These are phyloP conservation scores for Arizona elegans DNA, from an alignment of 2,113 vertebrate genomes.

Conservation along the genomic window DNA sequence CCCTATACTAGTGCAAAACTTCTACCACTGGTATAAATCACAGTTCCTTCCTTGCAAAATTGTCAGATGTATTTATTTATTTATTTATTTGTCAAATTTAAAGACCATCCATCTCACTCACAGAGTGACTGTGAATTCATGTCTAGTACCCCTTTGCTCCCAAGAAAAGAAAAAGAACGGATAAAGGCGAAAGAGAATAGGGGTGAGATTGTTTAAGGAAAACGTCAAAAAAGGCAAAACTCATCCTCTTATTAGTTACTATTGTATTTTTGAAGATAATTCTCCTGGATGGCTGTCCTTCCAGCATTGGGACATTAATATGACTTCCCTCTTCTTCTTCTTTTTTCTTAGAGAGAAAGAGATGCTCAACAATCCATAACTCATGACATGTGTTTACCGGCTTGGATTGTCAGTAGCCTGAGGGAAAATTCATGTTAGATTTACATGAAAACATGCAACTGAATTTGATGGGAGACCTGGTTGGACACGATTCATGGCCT, in stretches of 20 bases:
- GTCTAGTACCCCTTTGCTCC: background rate
- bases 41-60: background rate
- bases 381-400: constrained; percentile 13
- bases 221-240: background rate
- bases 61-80: background rate
- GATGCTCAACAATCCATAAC: background rate
- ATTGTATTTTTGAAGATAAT: background rate
- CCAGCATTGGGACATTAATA: background rate
- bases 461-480: background rate
- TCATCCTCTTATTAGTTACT: background rate
- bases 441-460: constrained; percentile 2
- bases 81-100: background rate
- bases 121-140: background rate
- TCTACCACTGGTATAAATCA: background rate
- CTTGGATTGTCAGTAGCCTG: background rate
- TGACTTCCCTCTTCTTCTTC: background rate
- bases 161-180: background rate
- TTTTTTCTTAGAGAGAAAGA: background rate
- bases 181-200: background rate
- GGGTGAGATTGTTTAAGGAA: background rate
- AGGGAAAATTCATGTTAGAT: background rate
- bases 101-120: background rate
- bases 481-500: background rate
- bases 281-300: background rate
- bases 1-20: background rate